Evolutionary conservation across 2,797 vertebrate species (phyloP).

Genomic region (Helostoma temminkii): DNA sequence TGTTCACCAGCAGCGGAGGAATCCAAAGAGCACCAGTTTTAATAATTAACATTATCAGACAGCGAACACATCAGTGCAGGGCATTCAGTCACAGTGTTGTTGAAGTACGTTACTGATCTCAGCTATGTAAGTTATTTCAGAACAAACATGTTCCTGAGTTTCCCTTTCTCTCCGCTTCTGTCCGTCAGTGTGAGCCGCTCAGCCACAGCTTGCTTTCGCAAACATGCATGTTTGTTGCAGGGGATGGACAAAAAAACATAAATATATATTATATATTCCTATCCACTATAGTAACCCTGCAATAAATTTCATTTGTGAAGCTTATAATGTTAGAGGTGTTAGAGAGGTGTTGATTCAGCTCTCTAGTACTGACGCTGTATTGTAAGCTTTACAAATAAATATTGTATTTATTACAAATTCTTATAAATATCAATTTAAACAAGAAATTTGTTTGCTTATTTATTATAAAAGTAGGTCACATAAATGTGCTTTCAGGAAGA

Average conservation of each 20-base stretch:
- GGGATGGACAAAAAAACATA: slow-evolving; percentile 31
- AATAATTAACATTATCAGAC: slow-evolving; percentile 30
- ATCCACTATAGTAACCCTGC: slow-evolving; percentile 34
- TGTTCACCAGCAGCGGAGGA: slow-evolving; percentile 68
- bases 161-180: slow-evolving; percentile 26
- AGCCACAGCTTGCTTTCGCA: slow-evolving; percentile 55
- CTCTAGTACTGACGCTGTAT: slow-evolving; percentile 11
- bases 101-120: slow-evolving; percentile 16
- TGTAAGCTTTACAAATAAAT: slow-evolving; percentile 45
- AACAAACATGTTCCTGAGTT: slow-evolving; percentile 41
- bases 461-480: slow-evolving; percentile 2
- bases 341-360: slow-evolving; percentile 3
- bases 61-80: slow-evolving; percentile 34
- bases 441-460: slow-evolving; percentile 25
- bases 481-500: slow-evolving; percentile 12
- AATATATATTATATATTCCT: slow-evolving; percentile 13
- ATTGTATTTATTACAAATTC: slow-evolving; percentile 52
- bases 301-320: slow-evolving; percentile 50
- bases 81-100: slow-evolving; percentile 33
- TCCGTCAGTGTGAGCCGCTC: slow-evolving; percentile 30
- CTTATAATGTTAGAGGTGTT: slow-evolving; percentile 38
- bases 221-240: slow-evolving; percentile 64
- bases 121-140: slow-evolving; percentile 9
- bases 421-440: slow-evolving; percentile 48
- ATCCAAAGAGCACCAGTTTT: slow-evolving; percentile 71